Evolutionary conservation across 2,113 vertebrate species (phyloP).

Genomic region (pig (Sus scrofa)): T2T-Sscrofa CM000816.6:108428001-108428500

Average conservation of each 20-base stretch:
- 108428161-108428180: conserved; percentile 72
- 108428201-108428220: conserved; percentile 67
- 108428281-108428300: conserved; percentile 75
- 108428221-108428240: conserved; percentile 70
- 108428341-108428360: conserved; percentile 86
- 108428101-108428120: conserved; percentile 58
- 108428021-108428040: conserved; percentile 25
- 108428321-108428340: conserved; percentile 88
- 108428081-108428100: not conserved
- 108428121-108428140: conserved; percentile 52
- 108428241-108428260: conserved; percentile 79
- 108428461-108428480: conserved; percentile 74
- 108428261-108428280: conserved; percentile 76
- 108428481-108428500: conserved; percentile 64
- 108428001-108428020: conserved; percentile 33
- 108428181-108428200: conserved; percentile 73
- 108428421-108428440: conserved; percentile 77
- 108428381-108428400: conserved; percentile 80
- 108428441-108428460: conserved; percentile 63
- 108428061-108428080: not conserved
- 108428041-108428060: not conserved
- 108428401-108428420: conserved; percentile 74
- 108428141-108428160: conserved; percentile 54
- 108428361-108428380: conserved; percentile 80
- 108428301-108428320: conserved; percentile 87